Percentiles rank a stretch among this genome's conserved stretches.
These are phyloP conservation scores for Crotalus tigris DNA, from an alignment of 2,113 vertebrate species.

Conservation along the genomic window DNA sequence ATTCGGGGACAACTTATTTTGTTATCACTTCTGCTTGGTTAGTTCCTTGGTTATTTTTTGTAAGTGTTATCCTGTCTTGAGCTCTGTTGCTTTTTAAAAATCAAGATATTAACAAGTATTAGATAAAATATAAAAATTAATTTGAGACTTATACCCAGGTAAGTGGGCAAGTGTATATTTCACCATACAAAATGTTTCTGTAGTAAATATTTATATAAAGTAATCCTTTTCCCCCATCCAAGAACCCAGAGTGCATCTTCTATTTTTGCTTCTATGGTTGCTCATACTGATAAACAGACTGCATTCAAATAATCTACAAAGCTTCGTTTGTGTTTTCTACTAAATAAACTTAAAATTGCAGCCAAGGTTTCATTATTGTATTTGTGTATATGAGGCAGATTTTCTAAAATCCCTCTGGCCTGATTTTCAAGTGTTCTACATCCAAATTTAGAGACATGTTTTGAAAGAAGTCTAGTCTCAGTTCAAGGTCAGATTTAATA, in stretches of 20 bases:
- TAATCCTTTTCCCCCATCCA: neutral
- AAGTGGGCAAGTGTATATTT: neutral
- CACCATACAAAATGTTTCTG: neutral
- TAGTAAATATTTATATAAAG: constrained; percentile 18
- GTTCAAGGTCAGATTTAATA: constrained; percentile 18
- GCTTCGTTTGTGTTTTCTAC: neutral
- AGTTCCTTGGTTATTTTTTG: neutral
- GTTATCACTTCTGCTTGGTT: neutral
- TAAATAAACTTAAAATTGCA: neutral
- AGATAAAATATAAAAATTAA: neutral
- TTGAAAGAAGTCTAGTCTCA: constrained; percentile 10
- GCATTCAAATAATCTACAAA: neutral
- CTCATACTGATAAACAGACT: neutral
- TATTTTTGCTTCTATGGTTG: neutral
- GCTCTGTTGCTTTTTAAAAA: neutral
- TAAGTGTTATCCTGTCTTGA: neutral
- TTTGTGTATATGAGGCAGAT: neutral
- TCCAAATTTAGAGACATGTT: neutral
- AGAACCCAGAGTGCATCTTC: neutral
- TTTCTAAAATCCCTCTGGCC: neutral
- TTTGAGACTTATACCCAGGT: neutral
- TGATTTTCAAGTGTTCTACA: constrained; percentile 4
- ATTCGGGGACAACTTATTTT: neutral
- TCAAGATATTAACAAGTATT: neutral
- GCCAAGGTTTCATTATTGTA: constrained; percentile 3